Evolutionary conservation across 2,888 invertebrate species (phyloP).

Genomic region (Loripinus fragilis): DNA sequence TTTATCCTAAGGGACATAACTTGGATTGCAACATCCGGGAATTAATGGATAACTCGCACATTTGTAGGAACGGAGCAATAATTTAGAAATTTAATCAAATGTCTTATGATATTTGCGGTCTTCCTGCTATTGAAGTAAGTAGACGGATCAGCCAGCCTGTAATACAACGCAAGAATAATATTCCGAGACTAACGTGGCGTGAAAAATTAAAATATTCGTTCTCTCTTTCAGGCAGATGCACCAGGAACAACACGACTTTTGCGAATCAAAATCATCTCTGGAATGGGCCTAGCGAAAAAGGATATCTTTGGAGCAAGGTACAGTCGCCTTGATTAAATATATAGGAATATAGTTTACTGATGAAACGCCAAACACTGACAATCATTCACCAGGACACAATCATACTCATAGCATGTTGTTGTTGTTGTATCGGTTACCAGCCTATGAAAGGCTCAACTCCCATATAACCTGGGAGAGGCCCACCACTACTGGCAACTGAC

Average conservation of each 20-base stretch:
- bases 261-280: slow-evolving; percentile 77
- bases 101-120: slow-evolving; percentile 1
- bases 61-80: neutral
- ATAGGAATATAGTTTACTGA: no score
- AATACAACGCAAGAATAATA: no score
- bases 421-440: no score
- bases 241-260: slow-evolving; percentile 75
- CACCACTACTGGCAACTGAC: no score
- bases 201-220: neutral
- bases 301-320: slow-evolving; percentile 99
- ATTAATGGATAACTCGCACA: slow-evolving; percentile 10
- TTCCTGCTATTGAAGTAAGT: slow-evolving; percentile 19
- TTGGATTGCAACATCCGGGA: slow-evolving; percentile 40
- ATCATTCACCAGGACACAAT: no score
- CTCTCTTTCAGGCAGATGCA: slow-evolving; percentile 65
- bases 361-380: no score
- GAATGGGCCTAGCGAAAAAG: slow-evolving; percentile 94
- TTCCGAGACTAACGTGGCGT: no score
- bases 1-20: slow-evolving; percentile 21
- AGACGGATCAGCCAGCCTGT: no score
- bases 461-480: no score
- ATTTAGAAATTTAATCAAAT: neutral
- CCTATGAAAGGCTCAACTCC: no score
- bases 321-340: no score
- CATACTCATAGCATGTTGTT: no score